Percentiles rank a stretch among this genome's conserved stretches.
Evolutionary conservation across 2,797 vertebrate genomes (phyloP).

Genomic region (Centroberyx gerrardi): DNA sequence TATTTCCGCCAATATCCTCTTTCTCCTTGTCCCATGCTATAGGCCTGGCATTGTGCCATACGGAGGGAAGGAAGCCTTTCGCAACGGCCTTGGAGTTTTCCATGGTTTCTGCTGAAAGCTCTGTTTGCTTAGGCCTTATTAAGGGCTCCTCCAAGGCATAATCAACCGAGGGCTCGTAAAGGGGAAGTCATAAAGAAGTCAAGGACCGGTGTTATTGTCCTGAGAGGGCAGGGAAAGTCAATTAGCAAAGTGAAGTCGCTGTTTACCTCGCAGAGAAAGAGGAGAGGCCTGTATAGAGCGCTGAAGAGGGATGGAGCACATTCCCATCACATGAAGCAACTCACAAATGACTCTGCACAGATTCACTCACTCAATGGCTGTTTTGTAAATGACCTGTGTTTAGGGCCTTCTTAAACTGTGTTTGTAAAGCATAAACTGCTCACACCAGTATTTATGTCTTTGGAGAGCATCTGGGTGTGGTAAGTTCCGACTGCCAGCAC

Average conservation of each 20-base stretch:
- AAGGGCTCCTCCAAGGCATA: conserved; percentile 73
- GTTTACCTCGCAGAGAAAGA: conserved; percentile 54
- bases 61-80: conserved; percentile 43
- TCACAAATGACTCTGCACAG: conserved; percentile 1
- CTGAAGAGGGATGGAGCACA: conserved; percentile 20
- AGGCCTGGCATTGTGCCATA: conserved; percentile 62
- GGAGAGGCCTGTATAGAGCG: conserved; percentile 5
- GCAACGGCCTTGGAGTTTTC: conserved; percentile 48
- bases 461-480: conserved; percentile 36
- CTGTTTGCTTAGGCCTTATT: conserved; percentile 80
- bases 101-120: conserved; percentile 66
- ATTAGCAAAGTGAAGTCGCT: conserved; percentile 70
- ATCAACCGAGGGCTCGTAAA: conserved; percentile 72
- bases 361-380: conserved; percentile 12
- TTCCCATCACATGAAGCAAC: conserved; percentile 37
- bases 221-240: conserved; percentile 73
- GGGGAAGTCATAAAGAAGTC: conserved; percentile 80
- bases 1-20: conserved; percentile 47
- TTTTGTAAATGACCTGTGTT: conserved; percentile 36
- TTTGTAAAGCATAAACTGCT: conserved; percentile 37
- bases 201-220: conserved; percentile 70
- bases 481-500: conserved; percentile 45
- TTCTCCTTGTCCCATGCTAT: conserved; percentile 42
- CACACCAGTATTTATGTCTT: conserved; percentile 20
- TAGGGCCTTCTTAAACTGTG: conserved; percentile 38